Percentiles rank a stretch among this genome's conserved stretches.
Conservation (phyloP, 2,797 vertebrate genomes). For the Tadarida brasiliensis region DNA sequence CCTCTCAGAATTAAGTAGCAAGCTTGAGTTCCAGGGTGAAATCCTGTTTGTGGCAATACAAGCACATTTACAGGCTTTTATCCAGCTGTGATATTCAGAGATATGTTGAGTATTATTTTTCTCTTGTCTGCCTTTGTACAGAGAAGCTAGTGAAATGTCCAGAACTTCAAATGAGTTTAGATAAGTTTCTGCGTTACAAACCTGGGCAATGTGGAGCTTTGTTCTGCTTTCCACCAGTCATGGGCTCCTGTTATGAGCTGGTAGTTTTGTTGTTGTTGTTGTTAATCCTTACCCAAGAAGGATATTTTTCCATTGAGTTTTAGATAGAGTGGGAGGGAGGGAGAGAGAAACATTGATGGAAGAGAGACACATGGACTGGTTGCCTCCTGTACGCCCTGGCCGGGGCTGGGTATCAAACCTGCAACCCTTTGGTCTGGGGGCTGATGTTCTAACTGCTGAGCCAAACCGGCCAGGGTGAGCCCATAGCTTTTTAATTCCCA, state of each 20-base stretch:
- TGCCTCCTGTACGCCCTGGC: too few relatives aligned
- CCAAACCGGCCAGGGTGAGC: too few relatives aligned
- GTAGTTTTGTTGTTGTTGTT: not conserved
- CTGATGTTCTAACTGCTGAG: too few relatives aligned
- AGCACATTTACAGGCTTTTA: conserved; percentile 75
- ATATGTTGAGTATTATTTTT: conserved; percentile 62
- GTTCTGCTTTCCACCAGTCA: not conserved
- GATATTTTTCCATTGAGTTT: too few relatives aligned
- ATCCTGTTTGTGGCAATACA: conserved; percentile 74
- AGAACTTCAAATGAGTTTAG: not conserved
- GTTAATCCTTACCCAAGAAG: not conserved
- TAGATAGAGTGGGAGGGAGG: too few relatives aligned
- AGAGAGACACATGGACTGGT: too few relatives aligned
- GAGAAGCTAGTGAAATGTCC: conserved; percentile 38
- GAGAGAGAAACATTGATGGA: too few relatives aligned
- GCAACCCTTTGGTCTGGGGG: too few relatives aligned
- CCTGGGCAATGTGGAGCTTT: not conserved
- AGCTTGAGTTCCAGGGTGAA: conserved; percentile 17
- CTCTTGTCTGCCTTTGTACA: conserved; percentile 33
- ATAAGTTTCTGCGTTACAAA: conserved; percentile 37
- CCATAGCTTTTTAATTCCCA: conserved; percentile 36
- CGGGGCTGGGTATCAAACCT: too few relatives aligned
- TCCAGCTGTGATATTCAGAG: conserved; percentile 46
- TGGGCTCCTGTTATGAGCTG: not conserved
- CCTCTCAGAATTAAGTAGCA: conserved; percentile 81